Evolutionary conservation across 2,113 vertebrate species (phyloP).

Genomic region (Gopherus flavomarginatus): DNA sequence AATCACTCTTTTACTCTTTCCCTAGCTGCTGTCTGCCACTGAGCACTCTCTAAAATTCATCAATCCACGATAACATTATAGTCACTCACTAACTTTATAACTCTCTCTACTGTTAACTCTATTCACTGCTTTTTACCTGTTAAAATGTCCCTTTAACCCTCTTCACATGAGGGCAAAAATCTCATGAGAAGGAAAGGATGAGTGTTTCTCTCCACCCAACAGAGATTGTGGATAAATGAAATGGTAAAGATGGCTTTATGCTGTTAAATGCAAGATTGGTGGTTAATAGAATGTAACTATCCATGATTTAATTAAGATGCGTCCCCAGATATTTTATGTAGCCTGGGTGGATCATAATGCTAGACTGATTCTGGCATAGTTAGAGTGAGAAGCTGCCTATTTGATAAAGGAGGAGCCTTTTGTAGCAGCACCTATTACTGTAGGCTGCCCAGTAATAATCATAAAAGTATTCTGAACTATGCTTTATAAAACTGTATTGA

Average conservation of each 20-base stretch:
- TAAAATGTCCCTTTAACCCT: neutral
- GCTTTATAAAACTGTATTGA: constrained; percentile 38
- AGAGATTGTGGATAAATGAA: neutral
- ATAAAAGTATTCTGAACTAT: constrained; percentile 40
- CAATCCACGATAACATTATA: neutral
- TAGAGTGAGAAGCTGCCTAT: neutral
- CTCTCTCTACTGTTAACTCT: neutral
- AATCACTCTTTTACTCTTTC: neutral
- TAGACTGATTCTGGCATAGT: neutral
- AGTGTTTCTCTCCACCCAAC: neutral
- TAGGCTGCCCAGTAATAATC: constrained; percentile 5
- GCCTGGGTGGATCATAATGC: neutral
- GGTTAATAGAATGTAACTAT: neutral
- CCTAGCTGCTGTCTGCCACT: neutral
- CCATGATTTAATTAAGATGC: neutral
- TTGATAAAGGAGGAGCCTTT: neutral
- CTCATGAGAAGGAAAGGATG: neutral
- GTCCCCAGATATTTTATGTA: neutral
- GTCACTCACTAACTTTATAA: neutral
- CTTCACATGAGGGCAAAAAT: neutral
- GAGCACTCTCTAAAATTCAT: rapidly evolving
- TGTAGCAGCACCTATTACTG: neutral
- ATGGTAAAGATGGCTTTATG: neutral
- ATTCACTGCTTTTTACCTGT: neutral
- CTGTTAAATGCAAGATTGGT: neutral